Percentiles rank a stretch among this genome's conserved stretches.
These are phyloP conservation scores for Aelia acuminata DNA, from an alignment of 2,888 invertebrate species.

Conservation along the genomic window DNA sequence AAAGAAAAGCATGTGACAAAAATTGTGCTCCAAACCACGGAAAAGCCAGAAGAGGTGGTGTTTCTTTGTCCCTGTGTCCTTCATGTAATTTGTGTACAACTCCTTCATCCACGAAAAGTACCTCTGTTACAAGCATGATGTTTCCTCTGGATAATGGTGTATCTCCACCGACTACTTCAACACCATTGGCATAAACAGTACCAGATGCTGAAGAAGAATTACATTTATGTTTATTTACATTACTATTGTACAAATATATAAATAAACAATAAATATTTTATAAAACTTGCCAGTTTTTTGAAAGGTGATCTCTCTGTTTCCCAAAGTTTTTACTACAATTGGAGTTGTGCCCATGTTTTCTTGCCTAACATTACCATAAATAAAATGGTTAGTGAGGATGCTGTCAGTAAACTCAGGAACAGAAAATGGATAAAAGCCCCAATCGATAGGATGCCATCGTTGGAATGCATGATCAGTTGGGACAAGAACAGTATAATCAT, in stretches of 20 bases:
- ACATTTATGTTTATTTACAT: no score
- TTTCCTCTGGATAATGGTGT: constrained; percentile 75
- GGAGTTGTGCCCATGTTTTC: constrained; percentile 73
- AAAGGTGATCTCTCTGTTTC: constrained; percentile 74
- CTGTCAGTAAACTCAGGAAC: constrained; percentile 77
- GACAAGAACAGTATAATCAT: constrained; percentile 76
- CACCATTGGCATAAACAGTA: constrained; percentile 74
- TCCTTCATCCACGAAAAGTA: constrained; percentile 76
- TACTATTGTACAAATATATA: neutral
- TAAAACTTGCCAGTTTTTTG: constrained; percentile 72
- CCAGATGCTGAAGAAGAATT: constrained; percentile 69
- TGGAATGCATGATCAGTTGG: constrained; percentile 78
- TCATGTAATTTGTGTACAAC: constrained; percentile 76
- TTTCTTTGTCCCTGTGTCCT: constrained; percentile 77
- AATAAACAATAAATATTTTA: neutral
- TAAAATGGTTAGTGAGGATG: constrained; percentile 76
- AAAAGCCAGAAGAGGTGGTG: constrained; percentile 76
- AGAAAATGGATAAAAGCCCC: constrained; percentile 80
- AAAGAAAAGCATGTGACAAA: constrained; percentile 76
- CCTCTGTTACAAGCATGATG: constrained; percentile 76
- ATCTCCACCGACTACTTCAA: constrained; percentile 75
- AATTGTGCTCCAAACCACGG: constrained; percentile 79
- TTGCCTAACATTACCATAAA: constrained; percentile 74
- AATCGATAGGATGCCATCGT: constrained; percentile 79
- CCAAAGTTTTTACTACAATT: constrained; percentile 71